phyloP scores from a whole-genome alignment of 2,888 invertebrate species.

The Ectemnius cavifrons region DNA sequence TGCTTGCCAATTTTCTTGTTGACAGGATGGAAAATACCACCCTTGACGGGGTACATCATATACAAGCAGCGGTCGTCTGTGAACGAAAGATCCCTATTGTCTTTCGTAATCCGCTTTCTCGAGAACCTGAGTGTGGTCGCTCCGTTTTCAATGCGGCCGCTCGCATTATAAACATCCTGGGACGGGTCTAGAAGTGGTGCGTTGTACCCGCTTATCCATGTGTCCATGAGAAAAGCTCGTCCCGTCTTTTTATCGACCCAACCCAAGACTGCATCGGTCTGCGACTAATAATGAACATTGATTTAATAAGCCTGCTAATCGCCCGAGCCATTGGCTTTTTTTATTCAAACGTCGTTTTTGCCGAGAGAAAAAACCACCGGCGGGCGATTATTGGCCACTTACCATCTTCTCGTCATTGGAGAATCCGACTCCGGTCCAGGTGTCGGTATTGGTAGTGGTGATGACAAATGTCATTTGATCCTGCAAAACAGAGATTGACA shows the following conservation, averaged over 20 bases:
- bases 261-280: constrained; percentile 92
- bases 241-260: constrained; percentile 90
- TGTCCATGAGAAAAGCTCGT: constrained; percentile 92
- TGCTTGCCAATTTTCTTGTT: constrained; percentile 93
- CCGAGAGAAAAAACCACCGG: too few relatives aligned
- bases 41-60: constrained; percentile 92
- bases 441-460: constrained; percentile 86
- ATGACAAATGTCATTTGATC: constrained; percentile 91
- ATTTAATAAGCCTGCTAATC: background rate
- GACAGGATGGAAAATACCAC: constrained; percentile 89
- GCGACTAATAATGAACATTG: constrained; percentile 81
- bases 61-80: constrained; percentile 90
- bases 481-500: constrained; percentile 59
- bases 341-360: too few relatives aligned
- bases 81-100: constrained; percentile 88
- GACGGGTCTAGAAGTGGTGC: constrained; percentile 85
- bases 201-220: constrained; percentile 90
- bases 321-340: too few relatives aligned
- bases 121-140: constrained; percentile 88
- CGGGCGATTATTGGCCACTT: constrained; percentile 42
- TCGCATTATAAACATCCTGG: constrained; percentile 86
- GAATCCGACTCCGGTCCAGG: constrained; percentile 95
- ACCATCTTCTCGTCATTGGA: constrained; percentile 92
- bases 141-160: constrained; percentile 87
- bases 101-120: constrained; percentile 87